Evolutionary conservation across 2,797 vertebrate species (phyloP), one percentile per base, ranked within the genome.

Genomic region (Brachymystax lenok): DNA sequence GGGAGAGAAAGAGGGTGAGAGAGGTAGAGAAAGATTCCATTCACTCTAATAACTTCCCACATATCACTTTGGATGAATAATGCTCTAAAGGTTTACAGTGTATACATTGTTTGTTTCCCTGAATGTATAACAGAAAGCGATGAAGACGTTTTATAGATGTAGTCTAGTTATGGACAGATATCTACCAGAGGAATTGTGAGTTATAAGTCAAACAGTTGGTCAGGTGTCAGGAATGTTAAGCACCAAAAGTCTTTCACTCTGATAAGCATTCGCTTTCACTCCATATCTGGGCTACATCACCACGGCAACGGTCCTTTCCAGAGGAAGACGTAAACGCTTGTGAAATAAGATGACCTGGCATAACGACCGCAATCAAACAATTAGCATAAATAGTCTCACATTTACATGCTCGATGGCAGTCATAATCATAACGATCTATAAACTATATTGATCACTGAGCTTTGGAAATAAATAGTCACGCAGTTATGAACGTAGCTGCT

Each of bases 101-200:
- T 46, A 46, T 12, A 40, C 1, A 1, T 0, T 50, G 2, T 14
- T 27, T 35, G 30, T 1, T 75, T 81, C 82, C 70, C 69, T 73
- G 16, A 35, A 51, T 69, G 67, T 28, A 70, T 77, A 73, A 83
- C 79, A 30, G 27, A 7, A 19, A 79, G 8, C 33, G 5, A 35
- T 35, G 5, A 76, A 80, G 16, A 21, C 71, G 64, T 59, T 69
- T 61, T 70, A 35, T 52, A 1, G 13, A 54, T 56, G 77, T 82
- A 83, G 84, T 80, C 14, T 19, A 82, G 78, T 77, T 40, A 67
- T 19, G 56, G 56, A 56, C 54, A 0, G 77, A 71, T 74, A 83
- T 84, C 78, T 80, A 24, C 52, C 66, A 77, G n/a, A 17, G 73
- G 79, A 21, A 28, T 5, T 66, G 27, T 21, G 81, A 72, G 78